Percentiles rank a stretch among this genome's conserved stretches.
phyloP scores from a whole-genome alignment of 92 coral and sea anemone genomes.

The Meandrina meandrites region DNA sequence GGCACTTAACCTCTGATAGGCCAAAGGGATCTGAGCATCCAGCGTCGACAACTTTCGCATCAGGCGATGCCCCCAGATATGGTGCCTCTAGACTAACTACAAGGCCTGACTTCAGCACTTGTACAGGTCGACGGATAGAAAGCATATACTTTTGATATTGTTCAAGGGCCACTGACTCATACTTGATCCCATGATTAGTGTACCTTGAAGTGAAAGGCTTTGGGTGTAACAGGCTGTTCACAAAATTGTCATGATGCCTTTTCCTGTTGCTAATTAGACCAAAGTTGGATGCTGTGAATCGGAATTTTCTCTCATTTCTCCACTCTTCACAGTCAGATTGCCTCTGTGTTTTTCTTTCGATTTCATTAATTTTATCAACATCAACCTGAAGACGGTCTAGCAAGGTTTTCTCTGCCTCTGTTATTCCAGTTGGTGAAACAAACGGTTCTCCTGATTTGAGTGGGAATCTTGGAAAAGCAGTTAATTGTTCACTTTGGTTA shows the following conservation, averaged over 20 bases:
- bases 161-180: slow-evolving; percentile 27
- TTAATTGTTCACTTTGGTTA: slow-evolving; percentile 29
- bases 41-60: too few species aligned
- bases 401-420: slow-evolving; percentile 28
- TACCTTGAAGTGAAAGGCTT: slow-evolving; percentile 24
- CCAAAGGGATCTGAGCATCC: too few species aligned
- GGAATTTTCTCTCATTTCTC: slow-evolving; percentile 45
- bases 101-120: too few species aligned
- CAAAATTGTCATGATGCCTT: slow-evolving; percentile 48
- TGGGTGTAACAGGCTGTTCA: slow-evolving; percentile 31
- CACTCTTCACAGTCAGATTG: slow-evolving; percentile 44
- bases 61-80: too few species aligned
- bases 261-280: slow-evolving; percentile 31
- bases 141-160: too few species aligned
- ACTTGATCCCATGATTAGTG: slow-evolving; percentile 32
- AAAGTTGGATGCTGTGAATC: slow-evolving; percentile 58
- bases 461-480: slow-evolving; percentile 34
- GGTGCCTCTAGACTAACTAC: too few species aligned
- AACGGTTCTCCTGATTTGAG: slow-evolving; percentile 5
- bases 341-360: slow-evolving; percentile 50
- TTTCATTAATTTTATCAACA: slow-evolving; percentile 51
- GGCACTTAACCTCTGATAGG: too few species aligned
- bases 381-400: slow-evolving; percentile 30
- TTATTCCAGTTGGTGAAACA: slow-evolving; percentile 30
- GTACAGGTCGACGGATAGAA: too few species aligned